Evolutionary conservation across 2,113 vertebrate species (phyloP), one percentile per base, ranked within the genome.

Genomic region (Cephalopholis sonnerati): DNA sequence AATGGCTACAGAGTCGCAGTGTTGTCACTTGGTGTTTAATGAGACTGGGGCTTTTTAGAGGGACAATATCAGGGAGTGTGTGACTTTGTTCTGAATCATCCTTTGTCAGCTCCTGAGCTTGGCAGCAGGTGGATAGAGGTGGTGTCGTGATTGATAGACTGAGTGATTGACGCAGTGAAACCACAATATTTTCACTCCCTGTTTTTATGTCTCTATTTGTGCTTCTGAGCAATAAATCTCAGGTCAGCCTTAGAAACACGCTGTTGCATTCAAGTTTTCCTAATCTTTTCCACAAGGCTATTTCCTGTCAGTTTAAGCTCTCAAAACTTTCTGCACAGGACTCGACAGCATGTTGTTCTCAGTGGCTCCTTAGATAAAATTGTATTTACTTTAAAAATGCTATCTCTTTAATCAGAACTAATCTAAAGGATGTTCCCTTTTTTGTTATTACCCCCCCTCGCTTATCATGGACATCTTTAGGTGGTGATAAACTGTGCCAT

Each of bases 401-500:
- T 13, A 32, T 15, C n/a, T 70, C 32, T 24, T 12, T 7, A 22
- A 39, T 41, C 36, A 17, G 22, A n/a, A 6, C 16, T n/a, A 27
- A 41, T 69, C 25, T 27, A 44, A 63, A 36, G 10, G 9, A 24
- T 16, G 44, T 54, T 25, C 58, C 16, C 9, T 41, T 18, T 81
- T 25, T 18, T 29, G 20, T 15, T 10, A 15, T 27, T 27, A 3
- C 11, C 20, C 44, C 8, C 12, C 4, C 24, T n/a, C 10, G 29
- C 46, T 41, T 32, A 20, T 32, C n/a, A 32, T 29, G 22, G 17
- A 74, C 6, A 57, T 79, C 90, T 22, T 29, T 86, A 99, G 98
- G 98, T 99, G 94, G 98, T 99, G 92, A 99, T 99, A 93, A 99
- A 99, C 91, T 99, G 98, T 97, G 97, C 98, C 97, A 99, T 99